A percentile compares a stretch with the other conserved stretches of the same genome.
These are phyloP conservation scores for Dipodomys stephensi DNA, from an alignment of 2,113 vertebrate genomes.

Conservation along the genomic window DNA sequence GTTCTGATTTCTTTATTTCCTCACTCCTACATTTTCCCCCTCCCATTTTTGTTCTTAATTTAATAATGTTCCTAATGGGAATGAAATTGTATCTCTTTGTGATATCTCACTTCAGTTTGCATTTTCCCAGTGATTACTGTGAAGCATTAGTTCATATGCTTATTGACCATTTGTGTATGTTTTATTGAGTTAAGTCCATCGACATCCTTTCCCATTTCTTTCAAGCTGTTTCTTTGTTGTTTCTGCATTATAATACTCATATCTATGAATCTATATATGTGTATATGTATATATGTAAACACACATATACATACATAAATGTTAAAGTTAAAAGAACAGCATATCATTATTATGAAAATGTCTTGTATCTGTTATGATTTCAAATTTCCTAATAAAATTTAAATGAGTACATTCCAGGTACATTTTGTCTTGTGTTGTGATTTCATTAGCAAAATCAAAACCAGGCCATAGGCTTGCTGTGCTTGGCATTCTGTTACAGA, in stretches of 20 bases:
- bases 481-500: neutral
- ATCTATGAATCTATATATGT: neutral
- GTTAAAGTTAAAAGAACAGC: neutral
- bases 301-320: too few species aligned
- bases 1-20: neutral
- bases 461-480: neutral
- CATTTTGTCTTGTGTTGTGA: constrained; percentile 3
- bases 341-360: neutral
- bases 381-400: neutral
- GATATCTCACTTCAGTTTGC: neutral
- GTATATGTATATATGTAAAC: neutral
- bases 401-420: neutral
- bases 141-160: neutral
- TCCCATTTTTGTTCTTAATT: neutral
- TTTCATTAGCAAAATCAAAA: constrained; percentile 23
- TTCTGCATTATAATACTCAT: neutral
- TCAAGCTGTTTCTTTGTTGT: neutral
- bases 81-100: neutral
- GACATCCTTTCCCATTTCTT: neutral
- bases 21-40: neutral
- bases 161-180: neutral
- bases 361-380: neutral
- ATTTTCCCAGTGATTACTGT: neutral
- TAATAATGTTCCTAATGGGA: neutral
- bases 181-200: neutral